A percentile compares a stretch with the other conserved stretches of the same genome.
Evolutionary conservation across 2,888 invertebrate genomes (phyloP).

Genomic region (Glyphotaelius pellucidus): DNA sequence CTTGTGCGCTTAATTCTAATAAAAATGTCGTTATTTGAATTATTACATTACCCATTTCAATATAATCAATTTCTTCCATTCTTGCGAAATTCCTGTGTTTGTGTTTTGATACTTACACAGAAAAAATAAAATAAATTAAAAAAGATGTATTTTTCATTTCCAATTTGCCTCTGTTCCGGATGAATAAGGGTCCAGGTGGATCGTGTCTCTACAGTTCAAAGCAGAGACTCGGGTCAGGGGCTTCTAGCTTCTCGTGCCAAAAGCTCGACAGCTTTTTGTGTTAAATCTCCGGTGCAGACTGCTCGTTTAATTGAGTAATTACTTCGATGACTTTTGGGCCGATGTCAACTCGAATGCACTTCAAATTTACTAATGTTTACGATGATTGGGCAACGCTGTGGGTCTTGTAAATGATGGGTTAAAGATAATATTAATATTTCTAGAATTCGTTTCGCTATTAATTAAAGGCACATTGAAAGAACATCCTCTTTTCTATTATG

Average conservation of each 20-base stretch:
- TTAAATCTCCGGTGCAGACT: not conserved
- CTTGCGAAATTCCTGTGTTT: too few species aligned
- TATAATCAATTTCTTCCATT: too few species aligned
- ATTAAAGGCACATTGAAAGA: too few species aligned
- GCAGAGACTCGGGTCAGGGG: conserved; percentile 34
- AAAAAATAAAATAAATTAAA: not conserved
- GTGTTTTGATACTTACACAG: not conserved
- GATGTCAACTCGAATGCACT: conserved; percentile 5
- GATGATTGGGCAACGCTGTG: not conserved
- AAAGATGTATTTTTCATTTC: not conserved
- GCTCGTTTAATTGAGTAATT: conserved; percentile 32
- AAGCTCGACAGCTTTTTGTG: conserved; percentile 25
- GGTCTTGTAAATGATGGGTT: not conserved
- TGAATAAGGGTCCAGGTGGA: conserved; percentile 35
- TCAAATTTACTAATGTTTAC: conserved; percentile 1
- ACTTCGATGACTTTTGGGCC: conserved; percentile 23
- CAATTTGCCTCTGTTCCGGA: conserved; percentile 1
- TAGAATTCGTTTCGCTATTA: not conserved
- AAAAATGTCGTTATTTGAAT: too few species aligned
- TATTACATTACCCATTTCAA: too few species aligned
- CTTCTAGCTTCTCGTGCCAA: conserved; percentile 3
- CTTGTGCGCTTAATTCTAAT: too few species aligned
- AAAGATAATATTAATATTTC: not conserved
- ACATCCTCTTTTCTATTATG: too few species aligned
- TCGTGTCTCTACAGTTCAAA: conserved; percentile 32